Evolutionary conservation across 2,113 vertebrate genomes (phyloP).

Genomic region (Sphaerodactylus townsendi): DNA sequence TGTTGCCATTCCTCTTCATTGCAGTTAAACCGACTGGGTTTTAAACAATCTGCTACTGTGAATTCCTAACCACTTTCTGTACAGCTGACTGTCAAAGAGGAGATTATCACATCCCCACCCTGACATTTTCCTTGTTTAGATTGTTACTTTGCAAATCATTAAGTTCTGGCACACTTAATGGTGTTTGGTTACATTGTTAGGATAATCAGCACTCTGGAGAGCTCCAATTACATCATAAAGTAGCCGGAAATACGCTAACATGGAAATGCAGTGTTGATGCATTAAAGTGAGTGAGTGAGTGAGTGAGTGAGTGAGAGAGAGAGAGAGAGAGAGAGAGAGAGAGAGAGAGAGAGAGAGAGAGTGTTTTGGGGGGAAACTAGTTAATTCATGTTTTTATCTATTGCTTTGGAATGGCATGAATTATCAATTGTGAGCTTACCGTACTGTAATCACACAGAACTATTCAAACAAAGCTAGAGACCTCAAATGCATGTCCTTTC

Average conservation of each 20-base stretch:
- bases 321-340: no score
- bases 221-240: neutral
- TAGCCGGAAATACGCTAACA: neutral
- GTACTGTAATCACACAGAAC: neutral
- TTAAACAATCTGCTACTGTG: neutral
- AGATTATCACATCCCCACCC: constrained; percentile 16
- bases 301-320: no score
- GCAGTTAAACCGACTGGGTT: neutral
- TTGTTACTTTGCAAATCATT: constrained; percentile 36
- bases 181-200: constrained; percentile 21
- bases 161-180: constrained; percentile 9
- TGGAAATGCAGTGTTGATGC: neutral
- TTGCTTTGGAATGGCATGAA: neutral
- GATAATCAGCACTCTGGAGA: constrained; percentile 18
- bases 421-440: neutral
- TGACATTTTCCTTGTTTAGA: constrained; percentile 31
- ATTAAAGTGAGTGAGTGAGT: no score
- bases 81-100: constrained; percentile 15
- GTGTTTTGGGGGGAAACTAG: no score
- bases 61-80: neutral
- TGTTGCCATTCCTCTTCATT: neutral
- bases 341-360: no score
- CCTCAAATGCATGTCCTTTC: neutral
- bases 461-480: neutral
- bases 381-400: neutral